Percentiles rank a stretch among this genome's conserved stretches.
Evolutionary conservation across 2,797 vertebrate species (phyloP).

Genomic region (Myoxocephalus aenaeus): DNA sequence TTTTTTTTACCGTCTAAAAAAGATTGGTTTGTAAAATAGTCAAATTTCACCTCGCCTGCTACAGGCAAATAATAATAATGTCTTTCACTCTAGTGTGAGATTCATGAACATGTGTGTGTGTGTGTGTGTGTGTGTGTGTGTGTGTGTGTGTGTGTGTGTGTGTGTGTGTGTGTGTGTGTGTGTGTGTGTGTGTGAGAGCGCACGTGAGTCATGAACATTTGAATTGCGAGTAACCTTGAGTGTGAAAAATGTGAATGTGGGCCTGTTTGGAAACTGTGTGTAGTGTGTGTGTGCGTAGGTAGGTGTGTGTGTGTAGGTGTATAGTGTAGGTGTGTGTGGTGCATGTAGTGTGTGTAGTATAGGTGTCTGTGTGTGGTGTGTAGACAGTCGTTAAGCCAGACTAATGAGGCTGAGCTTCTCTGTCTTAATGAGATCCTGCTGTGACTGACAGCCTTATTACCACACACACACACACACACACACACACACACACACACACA

Average conservation of each 20-base stretch:
- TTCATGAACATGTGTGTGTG: too few relatives aligned
- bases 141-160: too few relatives aligned
- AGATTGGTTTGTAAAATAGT: too few relatives aligned
- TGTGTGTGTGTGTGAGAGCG: too few relatives aligned
- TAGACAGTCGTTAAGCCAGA: constrained; percentile 50
- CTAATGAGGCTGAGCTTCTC: constrained; percentile 60
- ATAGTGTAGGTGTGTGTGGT: neutral
- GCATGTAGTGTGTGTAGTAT: too few relatives aligned
- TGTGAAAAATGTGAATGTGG: neutral
- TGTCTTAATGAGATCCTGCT: constrained; percentile 69
- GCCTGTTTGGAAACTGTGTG: neutral
- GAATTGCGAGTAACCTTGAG: neutral
- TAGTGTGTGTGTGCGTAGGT: neutral
- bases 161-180: too few relatives aligned
- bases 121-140: too few relatives aligned
- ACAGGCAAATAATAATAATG: too few relatives aligned
- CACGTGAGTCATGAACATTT: neutral
- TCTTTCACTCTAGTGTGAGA: too few relatives aligned
- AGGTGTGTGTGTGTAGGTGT: constrained; percentile 35
- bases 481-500: constrained; percentile 48
- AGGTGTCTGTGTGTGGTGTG: constrained; percentile 30
- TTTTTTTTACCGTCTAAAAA: too few relatives aligned
- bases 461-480: constrained; percentile 51
- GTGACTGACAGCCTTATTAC: constrained; percentile 73
- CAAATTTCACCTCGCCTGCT: too few relatives aligned